A percentile compares a stretch with the other conserved stretches of the same genome.
Evolutionary conservation across 2,113 vertebrate species (phyloP).

Genomic region (Anolis sagrei): DNA sequence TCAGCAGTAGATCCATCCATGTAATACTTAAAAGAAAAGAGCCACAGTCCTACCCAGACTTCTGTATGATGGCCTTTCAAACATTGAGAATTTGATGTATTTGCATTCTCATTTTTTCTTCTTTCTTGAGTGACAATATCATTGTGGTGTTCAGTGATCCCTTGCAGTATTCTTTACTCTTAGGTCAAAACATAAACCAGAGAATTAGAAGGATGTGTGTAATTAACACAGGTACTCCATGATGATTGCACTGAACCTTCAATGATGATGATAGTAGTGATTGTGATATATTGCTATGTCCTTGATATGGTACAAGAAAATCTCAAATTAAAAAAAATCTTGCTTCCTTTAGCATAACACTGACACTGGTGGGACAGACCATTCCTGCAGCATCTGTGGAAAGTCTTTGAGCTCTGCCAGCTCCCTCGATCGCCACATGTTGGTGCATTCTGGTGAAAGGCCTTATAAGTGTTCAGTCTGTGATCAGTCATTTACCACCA

Average conservation of each 20-base stretch:
- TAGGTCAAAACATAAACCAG: neutral
- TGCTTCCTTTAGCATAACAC: constrained; percentile 89
- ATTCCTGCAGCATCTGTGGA: constrained; percentile 98
- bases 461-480: constrained; percentile 94
- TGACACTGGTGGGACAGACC: constrained; percentile 90
- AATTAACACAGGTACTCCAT: constrained; percentile 8
- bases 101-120: neutral
- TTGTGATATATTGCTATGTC: constrained; percentile 48
- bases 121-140: neutral
- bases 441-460: constrained; percentile 97
- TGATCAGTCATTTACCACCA: constrained; percentile 98
- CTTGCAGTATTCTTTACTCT: neutral
- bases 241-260: constrained; percentile 9
- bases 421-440: constrained; percentile 97
- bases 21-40: neutral
- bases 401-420: constrained; percentile 97
- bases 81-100: neutral
- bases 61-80: neutral
- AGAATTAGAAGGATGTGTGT: no score
- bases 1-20: neutral
- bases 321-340: constrained; percentile 53
- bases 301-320: constrained; percentile 33
- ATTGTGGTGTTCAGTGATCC: neutral
- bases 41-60: neutral
- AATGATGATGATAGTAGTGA: constrained; percentile 5